Evolutionary conservation across 2,797 vertebrate species (phyloP).

Genomic region (Poeciliopsis turneri): DNA sequence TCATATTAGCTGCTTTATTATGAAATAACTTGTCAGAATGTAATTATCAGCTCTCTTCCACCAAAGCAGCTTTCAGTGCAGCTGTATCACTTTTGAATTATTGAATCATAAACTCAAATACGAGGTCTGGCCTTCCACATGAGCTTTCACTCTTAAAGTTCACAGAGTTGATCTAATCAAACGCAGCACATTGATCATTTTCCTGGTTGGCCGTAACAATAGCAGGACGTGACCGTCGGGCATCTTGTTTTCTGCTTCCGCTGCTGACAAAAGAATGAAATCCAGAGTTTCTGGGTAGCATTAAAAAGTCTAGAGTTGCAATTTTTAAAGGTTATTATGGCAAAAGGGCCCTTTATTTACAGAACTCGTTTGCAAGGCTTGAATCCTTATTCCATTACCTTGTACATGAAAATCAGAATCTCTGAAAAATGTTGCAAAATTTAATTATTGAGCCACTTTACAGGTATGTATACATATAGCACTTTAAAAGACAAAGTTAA

Average conservation of each 20-base stretch:
- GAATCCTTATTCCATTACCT: neutral
- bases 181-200: neutral
- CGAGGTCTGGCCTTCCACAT: neutral
- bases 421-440: neutral
- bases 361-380: neutral
- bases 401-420: neutral
- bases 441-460: neutral
- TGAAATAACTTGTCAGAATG: constrained; percentile 11
- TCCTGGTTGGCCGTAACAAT: neutral
- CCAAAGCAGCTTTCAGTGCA: neutral
- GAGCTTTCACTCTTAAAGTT: neutral
- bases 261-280: constrained; percentile 5
- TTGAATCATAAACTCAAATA: constrained; percentile 16
- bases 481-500: neutral
- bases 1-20: constrained; percentile 7
- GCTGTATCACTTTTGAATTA: neutral
- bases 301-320: neutral
- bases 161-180: constrained; percentile 24
- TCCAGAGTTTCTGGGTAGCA: neutral
- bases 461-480: neutral
- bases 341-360: neutral
- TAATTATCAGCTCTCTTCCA: neutral
- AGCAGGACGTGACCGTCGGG: neutral
- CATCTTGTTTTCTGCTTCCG: constrained; percentile 12
- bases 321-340: neutral